phyloP scores from a whole-genome alignment of 2,888 invertebrate genomes.

The Tenthredo notha region DNA sequence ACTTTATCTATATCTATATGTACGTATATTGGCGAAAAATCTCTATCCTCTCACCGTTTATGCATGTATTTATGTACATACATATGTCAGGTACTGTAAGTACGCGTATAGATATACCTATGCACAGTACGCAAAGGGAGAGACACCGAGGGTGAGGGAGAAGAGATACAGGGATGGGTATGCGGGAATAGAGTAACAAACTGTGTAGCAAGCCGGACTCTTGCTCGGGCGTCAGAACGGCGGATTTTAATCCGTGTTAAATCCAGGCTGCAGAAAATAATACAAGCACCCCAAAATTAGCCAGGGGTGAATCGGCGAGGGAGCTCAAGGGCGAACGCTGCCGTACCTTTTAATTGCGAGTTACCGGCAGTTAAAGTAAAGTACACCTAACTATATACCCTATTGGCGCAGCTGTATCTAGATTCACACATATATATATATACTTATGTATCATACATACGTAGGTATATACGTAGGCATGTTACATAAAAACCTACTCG shows the following conservation, averaged over 20 bases:
- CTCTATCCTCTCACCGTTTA: neutral
- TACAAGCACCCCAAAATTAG: conserved; percentile 46
- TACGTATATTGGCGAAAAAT: conserved; percentile 7
- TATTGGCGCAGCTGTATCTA: conserved; percentile 18
- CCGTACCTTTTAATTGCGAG: conserved; percentile 39
- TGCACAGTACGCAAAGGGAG: neutral
- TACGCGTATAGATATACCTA: neutral
- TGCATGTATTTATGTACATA: neutral
- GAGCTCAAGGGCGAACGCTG: conserved; percentile 27
- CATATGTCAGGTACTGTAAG: conserved; percentile 7
- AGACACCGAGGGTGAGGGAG: neutral
- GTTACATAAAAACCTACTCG: neutral
- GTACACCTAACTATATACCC: conserved; percentile 4
- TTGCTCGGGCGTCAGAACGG: neutral
- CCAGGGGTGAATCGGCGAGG: conserved; percentile 40
- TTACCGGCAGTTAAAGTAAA: conserved; percentile 35
- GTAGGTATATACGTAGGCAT: neutral
- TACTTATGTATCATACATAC: neutral
- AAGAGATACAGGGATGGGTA: neutral
- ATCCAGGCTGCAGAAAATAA: conserved; percentile 39
- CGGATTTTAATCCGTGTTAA: conserved; percentile 40
- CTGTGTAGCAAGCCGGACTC: conserved; percentile 17
- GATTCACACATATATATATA: neutral
- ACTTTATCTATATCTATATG: neutral
- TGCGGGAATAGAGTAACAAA: neutral